Percentiles rank a stretch among this genome's conserved stretches.
phyloP scores from a whole-genome alignment of 2,113 vertebrate species.

The Rhinichthys klamathensis region DNA sequence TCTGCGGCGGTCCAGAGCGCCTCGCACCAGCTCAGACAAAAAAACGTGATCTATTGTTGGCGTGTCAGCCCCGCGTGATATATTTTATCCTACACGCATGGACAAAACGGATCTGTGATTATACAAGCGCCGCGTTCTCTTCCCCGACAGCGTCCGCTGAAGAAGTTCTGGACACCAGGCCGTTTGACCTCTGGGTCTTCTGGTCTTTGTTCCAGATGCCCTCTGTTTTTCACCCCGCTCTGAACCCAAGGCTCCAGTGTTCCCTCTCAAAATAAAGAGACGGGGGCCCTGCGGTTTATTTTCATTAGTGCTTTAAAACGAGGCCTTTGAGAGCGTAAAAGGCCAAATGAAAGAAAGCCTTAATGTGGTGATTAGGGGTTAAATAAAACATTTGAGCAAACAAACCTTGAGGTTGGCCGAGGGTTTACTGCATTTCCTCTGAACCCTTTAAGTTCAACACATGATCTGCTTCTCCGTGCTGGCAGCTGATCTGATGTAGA shows the following conservation, averaged over 20 bases:
- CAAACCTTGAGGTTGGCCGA: slow-evolving; percentile 54
- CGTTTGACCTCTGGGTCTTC: slow-evolving; percentile 72
- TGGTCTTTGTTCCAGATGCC: slow-evolving; percentile 74
- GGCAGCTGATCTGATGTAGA: slow-evolving; percentile 23
- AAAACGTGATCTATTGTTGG: slow-evolving; percentile 73
- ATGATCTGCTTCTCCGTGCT: slow-evolving; percentile 27
- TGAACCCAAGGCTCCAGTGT: slow-evolving; percentile 65
- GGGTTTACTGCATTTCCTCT: slow-evolving; percentile 47
- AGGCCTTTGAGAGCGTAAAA: slow-evolving; percentile 63
- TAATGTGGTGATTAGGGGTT: slow-evolving; percentile 70
- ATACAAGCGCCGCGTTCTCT: slow-evolving; percentile 65
- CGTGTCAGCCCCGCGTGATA: slow-evolving; percentile 75
- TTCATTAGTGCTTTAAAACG: slow-evolving; percentile 76
- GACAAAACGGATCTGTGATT: slow-evolving; percentile 76
- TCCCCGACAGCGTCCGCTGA: slow-evolving; percentile 62
- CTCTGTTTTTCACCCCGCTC: slow-evolving; percentile 71
- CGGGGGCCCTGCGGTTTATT: slow-evolving; percentile 71
- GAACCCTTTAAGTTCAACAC: slow-evolving; percentile 32
- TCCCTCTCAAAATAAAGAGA: slow-evolving; percentile 74
- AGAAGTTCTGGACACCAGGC: slow-evolving; percentile 75
- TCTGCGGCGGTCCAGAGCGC: slow-evolving; percentile 64
- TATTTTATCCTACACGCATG: slow-evolving; percentile 71
- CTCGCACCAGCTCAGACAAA: slow-evolving; percentile 66
- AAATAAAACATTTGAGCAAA: slow-evolving; percentile 72
- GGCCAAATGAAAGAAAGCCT: slow-evolving; percentile 65